phyloP scores from a whole-genome alignment of 2,797 vertebrate genomes.

The Synaphobranchus kaupii region DNA sequence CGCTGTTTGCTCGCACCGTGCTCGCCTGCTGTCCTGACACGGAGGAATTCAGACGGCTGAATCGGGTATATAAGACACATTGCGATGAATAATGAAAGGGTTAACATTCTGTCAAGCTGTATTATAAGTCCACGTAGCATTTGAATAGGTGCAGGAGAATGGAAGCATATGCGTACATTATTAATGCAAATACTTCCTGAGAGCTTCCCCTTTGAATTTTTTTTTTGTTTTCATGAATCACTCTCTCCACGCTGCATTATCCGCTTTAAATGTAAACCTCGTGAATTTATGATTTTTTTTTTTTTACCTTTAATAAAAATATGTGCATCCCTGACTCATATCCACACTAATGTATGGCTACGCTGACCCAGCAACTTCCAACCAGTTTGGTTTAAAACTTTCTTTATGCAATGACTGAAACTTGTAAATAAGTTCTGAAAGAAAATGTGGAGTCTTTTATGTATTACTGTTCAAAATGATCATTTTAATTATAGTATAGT shows the following conservation, averaged over 20 bases:
- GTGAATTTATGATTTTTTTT: conserved; percentile 49
- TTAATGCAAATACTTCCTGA: conserved; percentile 44
- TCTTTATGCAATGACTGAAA: conserved; percentile 30
- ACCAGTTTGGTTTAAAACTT: conserved; percentile 14
- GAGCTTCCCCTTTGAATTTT: conserved; percentile 39
- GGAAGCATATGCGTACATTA: conserved; percentile 53
- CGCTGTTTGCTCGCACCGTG: conserved; percentile 64
- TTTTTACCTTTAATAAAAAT: conserved; percentile 21
- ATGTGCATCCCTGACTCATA: conserved; percentile 21
- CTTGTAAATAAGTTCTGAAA: conserved; percentile 26
- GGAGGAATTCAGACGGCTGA: conserved; percentile 54
- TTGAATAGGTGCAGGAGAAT: conserved; percentile 48
- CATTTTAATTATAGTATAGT: background rate
- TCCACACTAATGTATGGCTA: conserved; percentile 17
- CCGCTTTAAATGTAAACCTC: conserved; percentile 37
- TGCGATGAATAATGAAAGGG: conserved; percentile 59
- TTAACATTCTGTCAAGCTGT: conserved; percentile 51
- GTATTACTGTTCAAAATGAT: conserved; percentile 25
- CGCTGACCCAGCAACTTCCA: conserved; percentile 32
- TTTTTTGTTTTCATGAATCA: conserved; percentile 33
- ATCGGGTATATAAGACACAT: conserved; percentile 44
- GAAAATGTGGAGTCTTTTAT: background rate
- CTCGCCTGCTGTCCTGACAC: conserved; percentile 68
- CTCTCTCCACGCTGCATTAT: conserved; percentile 40
- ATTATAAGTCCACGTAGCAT: conserved; percentile 52